A percentile compares a stretch with the other conserved stretches of the same genome.
Conservation (phyloP, 2,888 invertebrate species). For the Gerris lacustris region DNA sequence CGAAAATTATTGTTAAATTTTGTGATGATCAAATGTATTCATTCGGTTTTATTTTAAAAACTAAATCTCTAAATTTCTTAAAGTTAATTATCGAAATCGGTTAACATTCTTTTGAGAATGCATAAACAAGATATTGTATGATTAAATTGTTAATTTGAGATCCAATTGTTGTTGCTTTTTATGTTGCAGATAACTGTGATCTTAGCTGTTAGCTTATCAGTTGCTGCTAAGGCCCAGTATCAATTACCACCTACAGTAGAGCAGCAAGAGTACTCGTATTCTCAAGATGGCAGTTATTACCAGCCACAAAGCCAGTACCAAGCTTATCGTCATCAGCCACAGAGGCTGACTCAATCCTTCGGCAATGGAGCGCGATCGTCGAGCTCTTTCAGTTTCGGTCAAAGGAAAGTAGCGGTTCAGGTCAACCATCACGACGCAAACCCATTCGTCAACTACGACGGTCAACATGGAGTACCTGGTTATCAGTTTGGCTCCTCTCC, state of each 20-base stretch:
- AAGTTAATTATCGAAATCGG: too few relatives aligned
- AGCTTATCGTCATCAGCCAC: background rate
- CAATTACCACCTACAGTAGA: background rate
- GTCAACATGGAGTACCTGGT: background rate
- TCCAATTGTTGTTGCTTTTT: background rate
- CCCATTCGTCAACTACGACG: background rate
- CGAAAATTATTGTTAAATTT: too few relatives aligned
- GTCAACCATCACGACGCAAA: background rate
- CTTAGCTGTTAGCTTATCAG: background rate
- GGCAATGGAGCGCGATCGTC: background rate
- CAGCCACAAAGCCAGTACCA: background rate
- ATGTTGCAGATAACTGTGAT: background rate
- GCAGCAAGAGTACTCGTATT: background rate
- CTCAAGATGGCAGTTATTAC: background rate
- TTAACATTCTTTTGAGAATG: too few relatives aligned
- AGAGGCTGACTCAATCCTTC: background rate
- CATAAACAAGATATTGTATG: too few relatives aligned
- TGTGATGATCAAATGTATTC: too few relatives aligned
- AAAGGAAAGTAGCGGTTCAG: background rate
- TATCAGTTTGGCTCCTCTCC: background rate
- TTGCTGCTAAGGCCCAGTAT: background rate
- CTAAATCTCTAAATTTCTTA: too few relatives aligned
- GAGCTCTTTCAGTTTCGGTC: background rate
- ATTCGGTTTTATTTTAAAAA: too few relatives aligned
- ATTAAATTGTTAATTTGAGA: too few relatives aligned